Percentiles rank a stretch among this genome's conserved stretches.
phyloP scores from a whole-genome alignment of 2,888 invertebrate species.

The Hymenopus coronatus region DNA sequence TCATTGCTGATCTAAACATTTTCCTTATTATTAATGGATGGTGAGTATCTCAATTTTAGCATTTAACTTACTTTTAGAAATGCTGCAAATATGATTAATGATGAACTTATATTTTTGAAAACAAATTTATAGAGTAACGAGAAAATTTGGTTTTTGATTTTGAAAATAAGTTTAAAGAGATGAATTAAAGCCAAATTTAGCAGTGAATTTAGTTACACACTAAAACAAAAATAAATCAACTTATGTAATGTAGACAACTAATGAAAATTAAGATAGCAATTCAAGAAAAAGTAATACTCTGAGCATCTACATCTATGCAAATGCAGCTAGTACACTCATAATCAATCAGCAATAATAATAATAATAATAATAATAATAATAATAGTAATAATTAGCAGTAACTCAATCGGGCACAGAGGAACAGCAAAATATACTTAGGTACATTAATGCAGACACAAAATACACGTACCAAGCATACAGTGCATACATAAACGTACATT shows the following conservation, averaged over 20 bases:
- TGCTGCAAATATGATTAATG: background rate
- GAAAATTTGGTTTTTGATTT: background rate
- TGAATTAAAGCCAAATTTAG: background rate
- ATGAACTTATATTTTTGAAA: background rate
- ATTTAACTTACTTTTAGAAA: background rate
- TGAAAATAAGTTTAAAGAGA: background rate
- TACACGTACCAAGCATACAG: background rate
- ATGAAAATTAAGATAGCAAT: conserved; percentile 1
- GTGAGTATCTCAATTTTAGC: background rate
- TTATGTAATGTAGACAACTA: background rate
- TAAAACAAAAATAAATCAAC: conserved; percentile 3
- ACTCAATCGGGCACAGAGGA: background rate
- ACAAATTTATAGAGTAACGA: background rate
- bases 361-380: background rate
- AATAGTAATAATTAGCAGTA: background rate
- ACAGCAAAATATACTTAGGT: background rate
- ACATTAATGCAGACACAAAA: background rate
- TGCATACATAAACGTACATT: background rate
- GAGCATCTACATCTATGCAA: background rate
- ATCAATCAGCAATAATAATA: background rate
- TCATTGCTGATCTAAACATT: background rate
- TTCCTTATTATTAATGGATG: background rate
- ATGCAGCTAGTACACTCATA: background rate
- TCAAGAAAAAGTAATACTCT: background rate
- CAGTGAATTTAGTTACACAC: background rate